These are phyloP conservation scores for Drymodes brunneopygia DNA, from an alignment of 2,113 vertebrate species.

Conservation along the genomic window DNA sequence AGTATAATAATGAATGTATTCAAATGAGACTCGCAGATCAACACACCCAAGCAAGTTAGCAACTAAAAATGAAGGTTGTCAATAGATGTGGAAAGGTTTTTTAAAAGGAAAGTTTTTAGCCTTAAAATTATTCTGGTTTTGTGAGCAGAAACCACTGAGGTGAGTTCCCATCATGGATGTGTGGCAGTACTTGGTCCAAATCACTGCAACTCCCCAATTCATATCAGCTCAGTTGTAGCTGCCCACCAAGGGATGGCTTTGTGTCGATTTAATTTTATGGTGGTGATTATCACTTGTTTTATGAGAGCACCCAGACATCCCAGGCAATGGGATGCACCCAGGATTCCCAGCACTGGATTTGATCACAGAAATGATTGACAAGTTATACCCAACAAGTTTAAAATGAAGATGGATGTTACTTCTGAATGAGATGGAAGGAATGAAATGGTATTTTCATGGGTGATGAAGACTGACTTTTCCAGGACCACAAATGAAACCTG, in stretches of 20 bases:
- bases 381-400: not conserved
- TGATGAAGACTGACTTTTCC: not conserved
- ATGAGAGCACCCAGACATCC: not conserved
- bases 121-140: not conserved
- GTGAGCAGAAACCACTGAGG: not conserved
- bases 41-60: slow-evolving; percentile 41
- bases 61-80: slow-evolving; percentile 46
- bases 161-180: not conserved
- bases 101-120: not conserved
- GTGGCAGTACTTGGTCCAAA: not conserved
- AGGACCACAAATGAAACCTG: not conserved
- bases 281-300: not conserved
- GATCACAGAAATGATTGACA: not conserved
- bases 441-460: not conserved
- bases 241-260: not conserved
- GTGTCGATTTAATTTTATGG: not conserved
- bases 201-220: not conserved
- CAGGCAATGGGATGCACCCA: not conserved
- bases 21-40: slow-evolving; percentile 42
- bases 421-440: rapidly evolving
- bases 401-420: not conserved
- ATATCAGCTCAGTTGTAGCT: not conserved
- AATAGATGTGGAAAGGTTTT: not conserved
- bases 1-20: slow-evolving; percentile 61
- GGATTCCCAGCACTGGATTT: not conserved